These are phyloP conservation scores for Allygus modestus DNA, from an alignment of 2,888 invertebrate genomes.

Conservation along the genomic window DNA sequence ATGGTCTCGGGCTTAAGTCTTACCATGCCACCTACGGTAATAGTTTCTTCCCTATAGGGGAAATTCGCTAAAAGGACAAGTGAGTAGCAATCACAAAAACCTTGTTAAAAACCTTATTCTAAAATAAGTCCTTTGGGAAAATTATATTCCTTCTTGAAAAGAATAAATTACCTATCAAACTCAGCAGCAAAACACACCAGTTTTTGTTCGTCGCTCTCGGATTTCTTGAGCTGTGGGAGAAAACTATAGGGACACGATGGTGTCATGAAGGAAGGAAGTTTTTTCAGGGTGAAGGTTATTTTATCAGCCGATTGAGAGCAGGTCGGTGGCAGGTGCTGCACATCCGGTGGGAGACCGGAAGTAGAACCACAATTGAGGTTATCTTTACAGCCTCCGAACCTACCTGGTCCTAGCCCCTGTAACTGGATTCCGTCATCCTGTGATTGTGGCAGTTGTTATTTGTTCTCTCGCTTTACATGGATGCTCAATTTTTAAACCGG, in stretches of 20 bases:
- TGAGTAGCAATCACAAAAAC: too few relatives aligned
- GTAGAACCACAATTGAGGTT: not conserved
- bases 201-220: not conserved
- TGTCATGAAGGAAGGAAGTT: slow-evolving; percentile 17
- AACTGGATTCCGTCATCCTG: not conserved
- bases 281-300: slow-evolving; percentile 16
- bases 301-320: slow-evolving; percentile 29
- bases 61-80: too few relatives aligned
- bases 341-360: slow-evolving; percentile 19
- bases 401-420: slow-evolving; percentile 6
- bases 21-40: too few relatives aligned
- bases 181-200: not conserved
- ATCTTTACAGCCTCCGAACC: slow-evolving; percentile 28
- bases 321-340: slow-evolving; percentile 25
- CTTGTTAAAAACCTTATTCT: too few relatives aligned
- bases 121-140: not conserved
- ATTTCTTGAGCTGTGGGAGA: slow-evolving; percentile 20
- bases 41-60: too few relatives aligned
- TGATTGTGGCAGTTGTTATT: too few relatives aligned
- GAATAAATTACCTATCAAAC: slow-evolving; percentile 3
- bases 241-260: not conserved
- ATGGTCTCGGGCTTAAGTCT: too few relatives aligned
- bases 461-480: too few relatives aligned
- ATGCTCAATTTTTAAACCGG: too few relatives aligned
- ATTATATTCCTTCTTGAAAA: not conserved